A percentile compares a stretch with the other conserved stretches of the same genome.
phyloP scores from a whole-genome alignment of 2,113 vertebrate genomes.

The Aspidoscelis tigris region DNA sequence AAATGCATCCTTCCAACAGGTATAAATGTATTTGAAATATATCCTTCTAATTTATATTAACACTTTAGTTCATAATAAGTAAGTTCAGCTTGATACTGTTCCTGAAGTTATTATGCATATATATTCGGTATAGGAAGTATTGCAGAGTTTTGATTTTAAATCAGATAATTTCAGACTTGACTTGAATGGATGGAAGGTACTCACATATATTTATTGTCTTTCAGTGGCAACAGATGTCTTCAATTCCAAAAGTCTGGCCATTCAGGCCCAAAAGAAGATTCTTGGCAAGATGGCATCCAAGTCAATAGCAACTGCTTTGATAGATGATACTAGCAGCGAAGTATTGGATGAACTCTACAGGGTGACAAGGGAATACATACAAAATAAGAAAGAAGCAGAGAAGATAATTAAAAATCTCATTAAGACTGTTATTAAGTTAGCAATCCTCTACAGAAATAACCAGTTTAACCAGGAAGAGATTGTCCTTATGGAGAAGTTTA shows the following conservation, averaged over 20 bases:
- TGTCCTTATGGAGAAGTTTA: slow-evolving; percentile 83
- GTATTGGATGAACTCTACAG: slow-evolving; percentile 87
- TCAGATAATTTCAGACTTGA: not conserved
- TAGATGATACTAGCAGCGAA: slow-evolving; percentile 88
- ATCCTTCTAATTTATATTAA: not conserved
- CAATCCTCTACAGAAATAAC: slow-evolving; percentile 85
- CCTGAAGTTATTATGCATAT: not conserved
- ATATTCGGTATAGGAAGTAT: not conserved
- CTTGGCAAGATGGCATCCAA: slow-evolving; percentile 89
- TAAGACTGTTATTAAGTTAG: slow-evolving; percentile 87
- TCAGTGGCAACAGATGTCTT: slow-evolving; percentile 85
- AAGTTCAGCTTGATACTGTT: not conserved
- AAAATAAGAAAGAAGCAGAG: slow-evolving; percentile 85
- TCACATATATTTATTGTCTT: slow-evolving; percentile 38
- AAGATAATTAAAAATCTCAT: slow-evolving; percentile 88
- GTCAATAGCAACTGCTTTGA: slow-evolving; percentile 84
- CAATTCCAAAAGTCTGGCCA: slow-evolving; percentile 87
- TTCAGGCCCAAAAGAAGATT: slow-evolving; percentile 90
- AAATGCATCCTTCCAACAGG: too few species aligned
- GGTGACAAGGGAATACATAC: slow-evolving; percentile 84
- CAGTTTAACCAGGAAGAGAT: slow-evolving; percentile 87
- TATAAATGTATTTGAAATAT: not conserved
- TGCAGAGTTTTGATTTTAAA: not conserved
- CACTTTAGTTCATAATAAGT: not conserved
- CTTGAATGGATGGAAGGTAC: not conserved